Conservation (phyloP, 2,113 vertebrate species). For the Mobula birostris region DNA sequence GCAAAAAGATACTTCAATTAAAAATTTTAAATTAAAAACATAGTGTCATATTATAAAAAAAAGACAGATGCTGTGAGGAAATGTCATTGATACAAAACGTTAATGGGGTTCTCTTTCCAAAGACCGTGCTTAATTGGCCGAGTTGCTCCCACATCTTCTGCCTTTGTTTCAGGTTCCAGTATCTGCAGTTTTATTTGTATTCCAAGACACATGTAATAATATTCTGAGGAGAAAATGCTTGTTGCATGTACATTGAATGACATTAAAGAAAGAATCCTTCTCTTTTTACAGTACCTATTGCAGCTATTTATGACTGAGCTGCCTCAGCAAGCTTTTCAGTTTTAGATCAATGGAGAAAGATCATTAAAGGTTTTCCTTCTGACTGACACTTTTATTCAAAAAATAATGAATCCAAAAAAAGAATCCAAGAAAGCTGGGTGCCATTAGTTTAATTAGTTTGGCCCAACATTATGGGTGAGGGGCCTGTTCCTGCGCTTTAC, state of each 20-base stretch:
- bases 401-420: background rate
- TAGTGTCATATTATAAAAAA: background rate
- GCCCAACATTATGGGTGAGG: no score
- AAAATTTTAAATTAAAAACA: no score
- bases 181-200: no score
- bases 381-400: background rate
- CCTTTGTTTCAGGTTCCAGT: no score
- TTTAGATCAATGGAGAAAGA: background rate
- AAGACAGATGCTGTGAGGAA: background rate
- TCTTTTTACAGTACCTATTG: background rate
- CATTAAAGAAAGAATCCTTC: background rate
- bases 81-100: no score
- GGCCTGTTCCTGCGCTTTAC: no score
- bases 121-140: no score
- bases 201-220: background rate
- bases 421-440: no score
- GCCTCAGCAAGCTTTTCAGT: background rate
- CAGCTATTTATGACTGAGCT: background rate
- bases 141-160: no score
- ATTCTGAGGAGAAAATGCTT: background rate
- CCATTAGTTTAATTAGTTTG: no score
- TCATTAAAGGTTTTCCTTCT: background rate
- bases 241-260: background rate
- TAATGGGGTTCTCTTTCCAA: no score
- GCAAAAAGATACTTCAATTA: no score